Evolutionary conservation across 1,140 invertebrate species (phyloP).

Genomic region (Nebria ingens): DNA sequence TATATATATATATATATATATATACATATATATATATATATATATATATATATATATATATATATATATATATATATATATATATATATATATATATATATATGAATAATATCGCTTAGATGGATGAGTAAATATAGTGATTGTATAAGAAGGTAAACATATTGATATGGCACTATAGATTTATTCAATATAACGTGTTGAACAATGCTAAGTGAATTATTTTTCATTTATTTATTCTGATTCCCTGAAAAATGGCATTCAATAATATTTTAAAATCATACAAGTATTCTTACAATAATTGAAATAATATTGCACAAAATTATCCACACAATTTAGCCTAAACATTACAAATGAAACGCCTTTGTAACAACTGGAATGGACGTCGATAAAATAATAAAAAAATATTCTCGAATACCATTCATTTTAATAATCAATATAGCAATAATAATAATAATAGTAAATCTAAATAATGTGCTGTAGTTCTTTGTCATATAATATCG

Average conservation of each 20-base stretch:
- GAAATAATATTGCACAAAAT: slow-evolving; percentile 10
- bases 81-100: too few relatives aligned
- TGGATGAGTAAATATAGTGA: not conserved
- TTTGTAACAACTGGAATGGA: slow-evolving; percentile 11
- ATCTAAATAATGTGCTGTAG: not conserved
- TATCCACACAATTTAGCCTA: too few relatives aligned
- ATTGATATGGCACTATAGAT: slow-evolving; percentile 7
- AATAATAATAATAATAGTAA: slow-evolving; percentile 6
- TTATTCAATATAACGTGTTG: slow-evolving; percentile 6
- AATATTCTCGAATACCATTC: slow-evolving; percentile 7
- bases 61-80: too few relatives aligned
- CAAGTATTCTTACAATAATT: slow-evolving; percentile 10
- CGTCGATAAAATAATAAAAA: slow-evolving; percentile 13
- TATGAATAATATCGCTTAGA: not conserved
- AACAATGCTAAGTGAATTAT: slow-evolving; percentile 5
- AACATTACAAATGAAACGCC: slow-evolving; percentile 3
- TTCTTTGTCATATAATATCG: slow-evolving; percentile 11
- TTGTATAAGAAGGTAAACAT: not conserved
- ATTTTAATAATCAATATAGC: slow-evolving; percentile 6
- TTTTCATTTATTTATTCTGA: not conserved
- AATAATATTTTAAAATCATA: slow-evolving; percentile 10
- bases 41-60: too few relatives aligned
- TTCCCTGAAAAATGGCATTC: slow-evolving; percentile 8
- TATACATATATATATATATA: too few relatives aligned
- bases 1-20: too few relatives aligned